Evolutionary conservation across 92 coral and sea anemone genomes (phyloP), one percentile per base, ranked within the genome.

Genomic region (Bergia puertoricense): DNA sequence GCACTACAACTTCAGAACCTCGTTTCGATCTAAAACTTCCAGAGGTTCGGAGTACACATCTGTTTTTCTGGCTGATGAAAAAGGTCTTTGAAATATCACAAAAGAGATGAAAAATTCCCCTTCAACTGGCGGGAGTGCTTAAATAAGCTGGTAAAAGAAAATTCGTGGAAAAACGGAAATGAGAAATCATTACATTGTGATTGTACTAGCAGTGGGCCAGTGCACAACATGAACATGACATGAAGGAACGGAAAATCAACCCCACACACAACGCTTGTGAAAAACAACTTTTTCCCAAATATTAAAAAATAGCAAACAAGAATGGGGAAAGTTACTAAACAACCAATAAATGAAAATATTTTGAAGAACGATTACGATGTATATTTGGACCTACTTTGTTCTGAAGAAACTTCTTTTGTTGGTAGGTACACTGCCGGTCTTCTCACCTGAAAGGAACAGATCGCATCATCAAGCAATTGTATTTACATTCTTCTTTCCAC

Each of bases 391-490:
- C 57, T 91, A 97, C 99, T 89, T 94, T 97, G 98, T 81, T 97
- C 98, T 43, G 95, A 73, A 42, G 88, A 88, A 13, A 90, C 93
- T 44, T 97, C 99, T 93, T 93, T 97, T 3, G 98, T 97, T 11
- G 99, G 99, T 51, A 97, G 81, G 74, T 97, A 97, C 7, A 97
- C 99, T 1, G 90, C 96, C 16, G 98, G 99, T 84, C 98, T 90
- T 79, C 98, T 95, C 75, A 91, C 94, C 99, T 97, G 76, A 46
- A 79, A 38, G 41, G 79, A 43, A 79, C 77, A 80, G 30, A 84
- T n/a, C 45, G 22, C 59, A 46, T 15, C 38, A 14, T 69, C 40
- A 4, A 23, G 51, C 43, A 30, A 23, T 45, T 51, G 46, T 18
- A 30, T 77, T 56, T 44, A 43, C 23, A 22, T 8, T 46, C 2